phyloP scores from a whole-genome alignment of 1,140 invertebrate genomes.

The Brachionus manjavacas region DNA sequence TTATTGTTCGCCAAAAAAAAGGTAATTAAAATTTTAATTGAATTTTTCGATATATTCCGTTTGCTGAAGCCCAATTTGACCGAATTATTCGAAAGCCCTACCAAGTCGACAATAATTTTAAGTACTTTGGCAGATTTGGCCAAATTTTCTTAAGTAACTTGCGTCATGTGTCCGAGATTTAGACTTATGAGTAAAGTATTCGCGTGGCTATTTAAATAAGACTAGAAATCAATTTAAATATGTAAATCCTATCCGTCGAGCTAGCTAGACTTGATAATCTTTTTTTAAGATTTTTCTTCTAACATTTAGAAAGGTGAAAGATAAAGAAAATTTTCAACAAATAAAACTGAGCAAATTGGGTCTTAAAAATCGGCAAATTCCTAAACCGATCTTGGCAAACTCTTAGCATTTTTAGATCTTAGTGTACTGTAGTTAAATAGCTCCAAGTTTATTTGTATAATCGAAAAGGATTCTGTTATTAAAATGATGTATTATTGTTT shows the following conservation, averaged over 20 bases:
- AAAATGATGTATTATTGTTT: conserved; percentile 1
- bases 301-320: background rate
- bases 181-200: background rate
- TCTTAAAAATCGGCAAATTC: background rate
- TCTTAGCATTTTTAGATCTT: background rate
- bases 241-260: background rate
- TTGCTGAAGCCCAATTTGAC: background rate
- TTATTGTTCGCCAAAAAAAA: conserved; percentile 2
- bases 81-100: background rate
- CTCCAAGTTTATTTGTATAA: background rate
- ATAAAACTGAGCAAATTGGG: background rate
- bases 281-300: background rate
- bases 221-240: background rate
- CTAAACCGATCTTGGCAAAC: background rate
- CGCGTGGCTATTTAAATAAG: background rate
- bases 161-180: background rate
- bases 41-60: background rate
- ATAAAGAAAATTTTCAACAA: background rate
- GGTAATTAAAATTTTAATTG: background rate
- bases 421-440: background rate
- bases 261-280: background rate
- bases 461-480: background rate
- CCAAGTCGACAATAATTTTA: background rate
- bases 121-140: background rate
- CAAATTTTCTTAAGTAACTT: background rate